A percentile compares a stretch with the other conserved stretches of the same genome.
Conservation (phyloP, 2,888 invertebrate species). For the Eupeodes latifasciatus region DNA sequence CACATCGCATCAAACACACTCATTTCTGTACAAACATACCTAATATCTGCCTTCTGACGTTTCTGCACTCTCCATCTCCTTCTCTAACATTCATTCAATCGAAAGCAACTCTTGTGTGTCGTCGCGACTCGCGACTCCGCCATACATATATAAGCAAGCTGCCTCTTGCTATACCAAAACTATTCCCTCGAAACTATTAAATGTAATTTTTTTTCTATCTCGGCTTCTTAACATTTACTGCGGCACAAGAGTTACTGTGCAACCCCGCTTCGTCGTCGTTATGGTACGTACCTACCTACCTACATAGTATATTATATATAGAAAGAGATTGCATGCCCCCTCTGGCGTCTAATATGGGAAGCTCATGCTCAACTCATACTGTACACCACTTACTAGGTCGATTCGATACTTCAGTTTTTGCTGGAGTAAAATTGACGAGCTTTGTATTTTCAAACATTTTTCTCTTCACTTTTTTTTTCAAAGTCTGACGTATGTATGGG, state of each 20-base stretch:
- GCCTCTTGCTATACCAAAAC: slow-evolving; percentile 32
- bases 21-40: slow-evolving; percentile 37
- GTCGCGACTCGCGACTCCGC: slow-evolving; percentile 7
- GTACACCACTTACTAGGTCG: slow-evolving; percentile 70
- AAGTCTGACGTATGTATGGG: slow-evolving; percentile 73
- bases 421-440: slow-evolving; percentile 72
- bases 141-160: slow-evolving; percentile 20
- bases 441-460: slow-evolving; percentile 50
- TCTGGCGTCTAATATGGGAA: slow-evolving; percentile 41
- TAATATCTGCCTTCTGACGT: slow-evolving; percentile 47
- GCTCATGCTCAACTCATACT: slow-evolving; percentile 24
- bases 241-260: slow-evolving; percentile 66
- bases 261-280: slow-evolving; percentile 25
- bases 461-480: slow-evolving; percentile 37
- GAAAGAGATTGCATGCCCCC: slow-evolving; percentile 33
- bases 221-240: slow-evolving; percentile 68
- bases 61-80: slow-evolving; percentile 32
- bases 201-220: slow-evolving; percentile 40
- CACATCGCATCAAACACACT: slow-evolving; percentile 52
- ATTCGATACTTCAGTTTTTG: slow-evolving; percentile 72
- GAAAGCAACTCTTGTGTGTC: slow-evolving; percentile 17
- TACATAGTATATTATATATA: neutral
- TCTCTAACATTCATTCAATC: slow-evolving; percentile 1
- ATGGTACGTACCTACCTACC: neutral
- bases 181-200: slow-evolving; percentile 67